Evolutionary conservation across 2,797 vertebrate genomes (phyloP).

Genomic region (Notolepis coatsorum): DNA sequence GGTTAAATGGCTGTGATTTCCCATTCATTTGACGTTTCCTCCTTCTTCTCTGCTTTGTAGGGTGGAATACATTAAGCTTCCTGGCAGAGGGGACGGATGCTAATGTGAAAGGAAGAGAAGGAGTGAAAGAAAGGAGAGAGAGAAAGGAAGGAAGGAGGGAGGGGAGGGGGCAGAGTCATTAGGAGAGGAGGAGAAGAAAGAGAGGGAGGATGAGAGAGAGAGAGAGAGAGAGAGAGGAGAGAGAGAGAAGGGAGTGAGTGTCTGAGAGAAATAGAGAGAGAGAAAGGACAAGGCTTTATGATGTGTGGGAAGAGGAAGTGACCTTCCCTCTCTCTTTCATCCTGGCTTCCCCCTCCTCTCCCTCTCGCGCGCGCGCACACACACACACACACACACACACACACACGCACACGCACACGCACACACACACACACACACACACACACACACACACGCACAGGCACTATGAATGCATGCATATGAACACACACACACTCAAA

Average conservation of each 20-base stretch:
- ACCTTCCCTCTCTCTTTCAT: constrained; percentile 76
- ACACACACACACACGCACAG: neutral
- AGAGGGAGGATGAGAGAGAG: constrained; percentile 18
- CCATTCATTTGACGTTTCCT: constrained; percentile 76
- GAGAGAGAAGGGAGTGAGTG: constrained; percentile 1
- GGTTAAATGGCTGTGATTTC: constrained; percentile 51
- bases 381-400: constrained; percentile 5
- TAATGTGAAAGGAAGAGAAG: constrained; percentile 69
- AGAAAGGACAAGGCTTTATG: constrained; percentile 68
- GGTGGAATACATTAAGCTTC: constrained; percentile 73
- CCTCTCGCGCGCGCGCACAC: constrained; percentile 19
- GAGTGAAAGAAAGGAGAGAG: constrained; percentile 28
- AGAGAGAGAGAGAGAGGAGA: neutral
- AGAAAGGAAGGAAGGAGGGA: constrained; percentile 49
- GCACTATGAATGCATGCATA: neutral
- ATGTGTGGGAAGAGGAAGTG: constrained; percentile 76
- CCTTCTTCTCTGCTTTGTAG: constrained; percentile 71
- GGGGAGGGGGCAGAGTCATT: constrained; percentile 66
- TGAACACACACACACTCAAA: neutral
- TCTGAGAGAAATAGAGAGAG: constrained; percentile 16
- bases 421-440: neutral
- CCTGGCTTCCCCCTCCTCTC: constrained; percentile 32
- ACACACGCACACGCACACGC: constrained; percentile 25
- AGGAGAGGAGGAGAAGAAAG: constrained; percentile 61
- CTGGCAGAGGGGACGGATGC: constrained; percentile 67